A percentile compares a stretch with the other conserved stretches of the same genome.
Conservation (phyloP, 1,140 invertebrate species). For the Lepeophtheirus salmonis region DNA sequence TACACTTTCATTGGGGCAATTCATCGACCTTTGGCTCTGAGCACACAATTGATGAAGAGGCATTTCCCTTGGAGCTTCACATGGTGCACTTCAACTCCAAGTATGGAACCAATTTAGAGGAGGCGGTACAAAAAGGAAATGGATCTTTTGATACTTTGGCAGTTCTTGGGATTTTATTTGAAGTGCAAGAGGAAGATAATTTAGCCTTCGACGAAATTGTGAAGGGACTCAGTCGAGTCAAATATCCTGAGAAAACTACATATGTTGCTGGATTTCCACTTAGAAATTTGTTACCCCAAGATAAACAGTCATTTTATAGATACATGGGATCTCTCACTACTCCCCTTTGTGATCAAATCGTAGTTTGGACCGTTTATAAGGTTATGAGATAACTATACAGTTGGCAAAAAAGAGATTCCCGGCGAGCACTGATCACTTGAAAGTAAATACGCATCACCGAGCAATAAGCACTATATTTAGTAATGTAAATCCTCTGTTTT, state of each 20-base stretch:
- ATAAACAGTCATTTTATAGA: constrained; percentile 36
- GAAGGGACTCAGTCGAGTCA: constrained; percentile 24
- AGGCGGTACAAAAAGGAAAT: constrained; percentile 35
- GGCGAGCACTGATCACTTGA: too few species aligned
- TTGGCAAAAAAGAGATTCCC: too few species aligned
- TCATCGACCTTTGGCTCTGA: constrained; percentile 31
- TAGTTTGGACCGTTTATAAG: constrained; percentile 49
- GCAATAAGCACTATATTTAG: too few species aligned
- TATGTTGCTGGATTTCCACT: constrained; percentile 26
- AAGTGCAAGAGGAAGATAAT: constrained; percentile 36
- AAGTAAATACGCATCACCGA: too few species aligned
- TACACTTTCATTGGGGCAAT: constrained; percentile 37
- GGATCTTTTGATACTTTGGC: constrained; percentile 40
- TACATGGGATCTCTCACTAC: constrained; percentile 56
- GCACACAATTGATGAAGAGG: constrained; percentile 32
- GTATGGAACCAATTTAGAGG: constrained; percentile 26
- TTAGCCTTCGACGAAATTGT: constrained; percentile 30
- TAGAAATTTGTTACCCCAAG: constrained; percentile 32
- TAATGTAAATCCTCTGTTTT: too few species aligned
- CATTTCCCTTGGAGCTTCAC: constrained; percentile 35
- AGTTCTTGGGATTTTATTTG: constrained; percentile 46
- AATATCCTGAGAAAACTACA: background rate
- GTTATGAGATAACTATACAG: too few species aligned
- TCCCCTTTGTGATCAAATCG: constrained; percentile 46
- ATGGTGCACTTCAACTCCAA: constrained; percentile 44